These are phyloP conservation scores for Siniperca chuatsi DNA, from an alignment of 2,113 vertebrate genomes.

Conservation along the genomic window DNA sequence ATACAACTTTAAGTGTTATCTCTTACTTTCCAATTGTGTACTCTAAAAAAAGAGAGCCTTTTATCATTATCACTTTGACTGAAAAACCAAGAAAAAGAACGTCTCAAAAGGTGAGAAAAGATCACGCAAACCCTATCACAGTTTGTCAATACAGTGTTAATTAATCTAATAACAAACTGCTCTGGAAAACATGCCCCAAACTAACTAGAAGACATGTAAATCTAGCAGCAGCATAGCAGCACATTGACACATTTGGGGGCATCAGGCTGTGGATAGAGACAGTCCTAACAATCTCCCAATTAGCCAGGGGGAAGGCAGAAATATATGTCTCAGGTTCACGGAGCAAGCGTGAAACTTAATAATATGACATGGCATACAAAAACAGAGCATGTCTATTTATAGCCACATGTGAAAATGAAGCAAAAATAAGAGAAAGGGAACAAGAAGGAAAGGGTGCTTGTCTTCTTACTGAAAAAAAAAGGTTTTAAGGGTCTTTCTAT, in stretches of 20 bases:
- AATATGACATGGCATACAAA: constrained; percentile 70
- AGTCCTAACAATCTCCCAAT: constrained; percentile 75
- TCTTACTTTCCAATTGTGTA: constrained; percentile 35
- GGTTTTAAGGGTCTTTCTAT: not conserved
- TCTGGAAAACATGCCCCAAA: constrained; percentile 54
- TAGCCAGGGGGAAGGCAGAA: constrained; percentile 65
- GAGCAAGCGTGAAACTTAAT: constrained; percentile 69
- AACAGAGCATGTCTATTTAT: constrained; percentile 67
- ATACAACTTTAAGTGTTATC: constrained; percentile 26
- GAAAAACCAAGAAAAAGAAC: constrained; percentile 40
- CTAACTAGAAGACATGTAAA: constrained; percentile 64
- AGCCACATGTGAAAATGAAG: constrained; percentile 53
- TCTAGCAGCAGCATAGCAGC: constrained; percentile 58
- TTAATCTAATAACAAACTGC: constrained; percentile 75
- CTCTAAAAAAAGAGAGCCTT: not conserved
- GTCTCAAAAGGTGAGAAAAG: constrained; percentile 59
- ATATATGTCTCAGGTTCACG: constrained; percentile 68
- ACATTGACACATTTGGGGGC: constrained; percentile 72
- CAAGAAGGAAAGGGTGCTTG: constrained; percentile 2
- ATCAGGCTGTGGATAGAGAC: constrained; percentile 62
- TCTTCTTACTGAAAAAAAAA: constrained; percentile 8
- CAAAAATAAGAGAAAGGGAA: constrained; percentile 29
- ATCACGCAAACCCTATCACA: constrained; percentile 57
- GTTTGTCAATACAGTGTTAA: constrained; percentile 80
- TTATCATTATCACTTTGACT: constrained; percentile 48